Base-by-base conservation (phyloP, 2,113 vertebrate genomes). In the Chlorocebus sabaeus region DNA sequence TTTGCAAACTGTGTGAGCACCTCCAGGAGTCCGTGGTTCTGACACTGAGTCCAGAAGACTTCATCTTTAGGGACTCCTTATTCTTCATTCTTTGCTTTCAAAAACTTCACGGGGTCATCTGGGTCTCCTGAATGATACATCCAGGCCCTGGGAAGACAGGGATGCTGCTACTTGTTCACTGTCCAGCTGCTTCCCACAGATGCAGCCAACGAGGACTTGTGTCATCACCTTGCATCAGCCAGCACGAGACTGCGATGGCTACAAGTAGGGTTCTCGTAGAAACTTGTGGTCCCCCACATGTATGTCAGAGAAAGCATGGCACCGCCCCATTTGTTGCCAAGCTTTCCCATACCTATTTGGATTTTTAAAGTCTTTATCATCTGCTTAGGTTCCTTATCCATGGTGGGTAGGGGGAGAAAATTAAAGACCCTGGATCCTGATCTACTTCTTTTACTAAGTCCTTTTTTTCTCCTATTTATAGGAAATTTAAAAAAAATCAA, bases 31-130 rank as follows among this genome's bases (percentile, higher is more conserved):
- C 25, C 3, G 5, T 68, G 9, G 64, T 76, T 3, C 8, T 72
- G 32, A 64, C 9, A 48, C 4, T 52, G 43, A 6, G 20, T 50
- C 25, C 14, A 20, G 18, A 79, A 25, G 10, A 0, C 0, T 3
- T 22, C 20, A 6, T 50, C 2, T 7, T 9, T 23, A 10, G 2
- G 0, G 23, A 30, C 3, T 0, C 1, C 1, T 59, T 38, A 76
- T 3, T 7, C 64, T 27, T 73, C 8, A 73, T 20, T 20, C 61
- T 23, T 59, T 78, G 14, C 8, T 90, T 11, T 94, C 59, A 45
- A 50, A 61, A 35, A 27, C 2, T 35, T 57, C 27, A 32, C 5
- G 7, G 30, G 18, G 40, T 5, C 14, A 48, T 22, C 9, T 40
- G 3, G 18, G 52, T 67, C 57, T 89, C 57, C 22, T 86, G 57